Conservation (phyloP, 2,888 invertebrate genomes). For the Oxyteleia sp. region DNA sequence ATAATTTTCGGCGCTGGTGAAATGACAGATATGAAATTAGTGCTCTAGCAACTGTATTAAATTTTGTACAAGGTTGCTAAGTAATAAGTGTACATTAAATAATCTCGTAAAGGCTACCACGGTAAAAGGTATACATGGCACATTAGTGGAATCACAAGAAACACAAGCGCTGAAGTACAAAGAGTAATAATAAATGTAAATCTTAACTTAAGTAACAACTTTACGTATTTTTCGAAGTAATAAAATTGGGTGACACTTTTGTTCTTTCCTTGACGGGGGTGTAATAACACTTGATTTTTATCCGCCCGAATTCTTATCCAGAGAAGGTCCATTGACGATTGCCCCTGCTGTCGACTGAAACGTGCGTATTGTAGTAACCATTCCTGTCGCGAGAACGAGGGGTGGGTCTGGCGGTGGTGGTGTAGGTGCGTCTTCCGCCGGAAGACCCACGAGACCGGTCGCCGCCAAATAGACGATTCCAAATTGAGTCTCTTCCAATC, state of each 20-base stretch:
- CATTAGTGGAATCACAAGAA: slow-evolving; percentile 10
- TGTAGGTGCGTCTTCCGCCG: slow-evolving; percentile 62
- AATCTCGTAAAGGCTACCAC: slow-evolving; percentile 6
- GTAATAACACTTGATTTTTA: slow-evolving; percentile 26
- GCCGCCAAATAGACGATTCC: slow-evolving; percentile 79
- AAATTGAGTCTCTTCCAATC: slow-evolving; percentile 79
- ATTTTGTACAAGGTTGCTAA: slow-evolving; percentile 4
- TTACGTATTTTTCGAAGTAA: too few relatives aligned
- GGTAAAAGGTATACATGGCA: slow-evolving; percentile 16
- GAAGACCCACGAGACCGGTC: slow-evolving; percentile 62
- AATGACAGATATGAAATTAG: slow-evolving; percentile 20
- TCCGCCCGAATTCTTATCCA: slow-evolving; percentile 71
- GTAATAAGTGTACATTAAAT: slow-evolving; percentile 29
- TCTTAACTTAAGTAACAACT: neutral
- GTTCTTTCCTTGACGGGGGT: neutral
- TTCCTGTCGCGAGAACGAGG: slow-evolving; percentile 73
- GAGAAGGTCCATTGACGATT: slow-evolving; percentile 85
- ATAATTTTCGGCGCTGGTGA: slow-evolving; percentile 17
- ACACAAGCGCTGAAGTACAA: neutral
- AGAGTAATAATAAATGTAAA: neutral
- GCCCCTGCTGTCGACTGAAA: slow-evolving; percentile 80
- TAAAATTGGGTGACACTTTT: too few relatives aligned
- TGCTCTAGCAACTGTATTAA: slow-evolving; percentile 19
- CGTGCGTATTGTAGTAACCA: slow-evolving; percentile 82
- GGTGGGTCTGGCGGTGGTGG: slow-evolving; percentile 65